phyloP scores from a whole-genome alignment of 1,140 invertebrate species.

The Psix sp. region DNA sequence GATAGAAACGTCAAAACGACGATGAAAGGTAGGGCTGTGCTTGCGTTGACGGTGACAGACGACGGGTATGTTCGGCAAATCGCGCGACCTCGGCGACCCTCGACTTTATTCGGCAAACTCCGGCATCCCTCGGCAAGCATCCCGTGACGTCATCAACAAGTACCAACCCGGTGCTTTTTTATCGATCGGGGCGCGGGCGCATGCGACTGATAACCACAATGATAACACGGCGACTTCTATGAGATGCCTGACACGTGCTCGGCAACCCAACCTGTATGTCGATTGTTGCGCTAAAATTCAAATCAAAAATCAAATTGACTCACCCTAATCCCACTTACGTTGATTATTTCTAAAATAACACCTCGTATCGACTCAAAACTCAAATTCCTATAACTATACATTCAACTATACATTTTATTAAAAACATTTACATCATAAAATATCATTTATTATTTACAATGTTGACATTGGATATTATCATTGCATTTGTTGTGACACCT shows the following conservation, averaged over 20 bases:
- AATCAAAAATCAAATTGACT: too few relatives aligned
- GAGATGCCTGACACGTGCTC: constrained; percentile 66
- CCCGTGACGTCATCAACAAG: constrained; percentile 65
- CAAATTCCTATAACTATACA: too few relatives aligned
- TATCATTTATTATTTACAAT: too few relatives aligned
- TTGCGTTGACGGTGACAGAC: constrained; percentile 65
- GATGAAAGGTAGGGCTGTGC: constrained; percentile 61
- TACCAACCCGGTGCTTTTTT: constrained; percentile 65
- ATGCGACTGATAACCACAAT: constrained; percentile 65
- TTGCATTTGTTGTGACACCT: too few relatives aligned
- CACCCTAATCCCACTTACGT: too few relatives aligned
- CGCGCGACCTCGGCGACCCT: constrained; percentile 65
- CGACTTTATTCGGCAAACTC: constrained; percentile 55
- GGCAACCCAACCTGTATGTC: constrained; percentile 12
- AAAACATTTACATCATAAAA: too few relatives aligned
- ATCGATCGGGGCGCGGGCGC: constrained; percentile 72
- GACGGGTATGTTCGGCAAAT: constrained; percentile 53
- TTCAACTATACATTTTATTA: too few relatives aligned
- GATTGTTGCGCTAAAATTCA: background rate
- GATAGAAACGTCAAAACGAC: constrained; percentile 67
- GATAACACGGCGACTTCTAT: constrained; percentile 39
- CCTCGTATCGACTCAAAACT: too few relatives aligned
- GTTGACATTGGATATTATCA: too few relatives aligned
- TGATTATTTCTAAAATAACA: too few relatives aligned
- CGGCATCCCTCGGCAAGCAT: constrained; percentile 62